These are phyloP conservation scores for Pomacea canaliculata DNA, from an alignment of 2,888 invertebrate species.

Conservation along the genomic window DNA sequence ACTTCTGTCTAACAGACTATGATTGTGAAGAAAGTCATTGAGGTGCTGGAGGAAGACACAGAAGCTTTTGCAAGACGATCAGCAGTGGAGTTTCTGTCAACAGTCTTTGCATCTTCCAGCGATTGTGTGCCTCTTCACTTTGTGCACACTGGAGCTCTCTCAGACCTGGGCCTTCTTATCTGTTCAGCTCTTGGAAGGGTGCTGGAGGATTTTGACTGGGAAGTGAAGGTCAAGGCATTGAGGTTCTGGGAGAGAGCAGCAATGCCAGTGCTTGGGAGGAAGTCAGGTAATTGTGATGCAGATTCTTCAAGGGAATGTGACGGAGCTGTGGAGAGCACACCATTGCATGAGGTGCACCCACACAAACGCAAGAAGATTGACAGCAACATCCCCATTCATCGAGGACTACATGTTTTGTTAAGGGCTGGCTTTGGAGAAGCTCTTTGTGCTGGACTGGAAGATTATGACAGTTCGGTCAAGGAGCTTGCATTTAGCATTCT, in stretches of 20 bases:
- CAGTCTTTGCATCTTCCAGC: conserved; percentile 7
- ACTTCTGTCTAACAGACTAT: conserved; percentile 31
- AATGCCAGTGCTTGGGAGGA: background rate
- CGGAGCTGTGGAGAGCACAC: background rate
- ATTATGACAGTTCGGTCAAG: conserved; percentile 39
- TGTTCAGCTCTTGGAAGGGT: conserved; percentile 25
- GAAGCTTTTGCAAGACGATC: conserved; percentile 57
- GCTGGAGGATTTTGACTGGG: conserved; percentile 58
- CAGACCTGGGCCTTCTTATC: conserved; percentile 5
- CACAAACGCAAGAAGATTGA: background rate
- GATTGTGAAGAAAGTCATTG: conserved; percentile 35
- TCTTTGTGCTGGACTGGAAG: conserved; percentile 25
- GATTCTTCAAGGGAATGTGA: background rate
- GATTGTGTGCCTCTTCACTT: background rate
- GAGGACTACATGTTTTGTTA: conserved; percentile 5
- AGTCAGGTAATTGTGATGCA: background rate
- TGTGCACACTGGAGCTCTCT: background rate
- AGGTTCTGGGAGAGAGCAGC: conserved; percentile 40
- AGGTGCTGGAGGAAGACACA: conserved; percentile 43
- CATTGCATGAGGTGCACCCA: conserved; percentile 1
- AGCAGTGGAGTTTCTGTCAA: conserved; percentile 40
- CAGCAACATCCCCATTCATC: background rate
- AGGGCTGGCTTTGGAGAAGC: conserved; percentile 23
- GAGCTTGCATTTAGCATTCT: conserved; percentile 28
- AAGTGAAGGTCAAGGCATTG: conserved; percentile 50